Evolutionary conservation across 2,797 vertebrate genomes (phyloP).

Genomic region (Catharus ustulatus): DNA sequence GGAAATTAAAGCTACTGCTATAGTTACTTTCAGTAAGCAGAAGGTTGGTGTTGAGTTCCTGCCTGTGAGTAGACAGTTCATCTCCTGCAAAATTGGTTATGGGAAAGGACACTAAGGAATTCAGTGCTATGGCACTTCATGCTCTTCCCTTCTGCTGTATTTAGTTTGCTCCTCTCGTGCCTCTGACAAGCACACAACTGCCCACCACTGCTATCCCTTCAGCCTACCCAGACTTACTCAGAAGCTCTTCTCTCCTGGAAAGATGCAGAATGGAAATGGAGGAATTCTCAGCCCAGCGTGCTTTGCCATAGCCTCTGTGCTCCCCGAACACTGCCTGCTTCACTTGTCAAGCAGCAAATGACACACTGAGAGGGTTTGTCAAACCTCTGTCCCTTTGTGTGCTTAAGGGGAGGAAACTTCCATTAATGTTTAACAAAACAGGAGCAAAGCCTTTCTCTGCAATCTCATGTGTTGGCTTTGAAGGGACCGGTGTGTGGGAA

Average conservation of each 20-base stretch:
- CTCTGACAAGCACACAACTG: neutral
- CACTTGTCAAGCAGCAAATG: neutral
- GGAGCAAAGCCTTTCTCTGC: constrained; percentile 4
- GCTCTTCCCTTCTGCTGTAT: neutral
- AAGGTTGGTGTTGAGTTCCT: neutral
- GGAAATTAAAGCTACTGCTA: neutral
- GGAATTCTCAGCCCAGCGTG: neutral
- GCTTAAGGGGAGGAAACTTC: constrained; percentile 51
- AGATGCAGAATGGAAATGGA: neutral
- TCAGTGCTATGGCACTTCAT: neutral
- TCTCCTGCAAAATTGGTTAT: neutral
- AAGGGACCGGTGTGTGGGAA: neutral
- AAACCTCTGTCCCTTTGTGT: constrained; percentile 49
- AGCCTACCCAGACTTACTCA: constrained; percentile 13
- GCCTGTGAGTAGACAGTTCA: neutral
- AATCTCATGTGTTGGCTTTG: neutral
- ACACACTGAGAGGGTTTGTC: constrained; percentile 13
- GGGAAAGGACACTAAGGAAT: neutral
- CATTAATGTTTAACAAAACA: constrained; percentile 63
- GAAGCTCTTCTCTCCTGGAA: neutral
- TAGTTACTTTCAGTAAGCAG: neutral
- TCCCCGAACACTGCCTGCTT: neutral
- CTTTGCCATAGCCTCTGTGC: neutral
- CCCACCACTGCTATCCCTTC: fast-evolving
- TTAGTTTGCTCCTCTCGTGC: neutral